Conservation (phyloP, 1,140 invertebrate species). For the Neodiprion virginianus region DNA sequence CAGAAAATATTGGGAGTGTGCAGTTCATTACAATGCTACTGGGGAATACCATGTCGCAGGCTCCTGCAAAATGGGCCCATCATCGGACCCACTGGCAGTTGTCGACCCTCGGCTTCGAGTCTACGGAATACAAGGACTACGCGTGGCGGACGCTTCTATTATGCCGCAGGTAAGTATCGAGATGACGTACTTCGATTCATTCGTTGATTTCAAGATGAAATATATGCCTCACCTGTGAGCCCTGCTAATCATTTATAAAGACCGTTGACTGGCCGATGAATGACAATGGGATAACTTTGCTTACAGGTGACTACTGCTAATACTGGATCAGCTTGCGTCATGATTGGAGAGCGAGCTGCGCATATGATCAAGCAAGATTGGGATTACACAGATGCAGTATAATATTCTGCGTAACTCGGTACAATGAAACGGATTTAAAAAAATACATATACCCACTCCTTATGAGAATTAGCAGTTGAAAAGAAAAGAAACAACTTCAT, state of each 20-base stretch:
- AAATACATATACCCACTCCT: too few species aligned
- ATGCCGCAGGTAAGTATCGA: constrained; percentile 46
- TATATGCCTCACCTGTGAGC: neutral
- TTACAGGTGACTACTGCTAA: constrained; percentile 56
- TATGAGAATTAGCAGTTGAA: too few species aligned
- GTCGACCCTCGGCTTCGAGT: constrained; percentile 60
- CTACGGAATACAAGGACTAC: constrained; percentile 53
- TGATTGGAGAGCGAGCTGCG: constrained; percentile 67
- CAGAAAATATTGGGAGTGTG: constrained; percentile 66
- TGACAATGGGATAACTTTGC: neutral
- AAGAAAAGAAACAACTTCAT: too few species aligned
- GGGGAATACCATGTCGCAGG: constrained; percentile 67
- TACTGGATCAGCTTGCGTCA: constrained; percentile 59
- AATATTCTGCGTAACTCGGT: too few species aligned
- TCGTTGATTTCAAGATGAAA: neutral
- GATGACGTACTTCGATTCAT: neutral
- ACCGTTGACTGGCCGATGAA: too few species aligned
- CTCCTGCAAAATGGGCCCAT: constrained; percentile 67
- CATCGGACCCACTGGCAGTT: constrained; percentile 54
- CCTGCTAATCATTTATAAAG: neutral
- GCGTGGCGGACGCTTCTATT: constrained; percentile 59
- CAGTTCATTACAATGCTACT: constrained; percentile 52
- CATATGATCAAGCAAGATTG: constrained; percentile 61
- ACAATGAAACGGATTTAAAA: too few species aligned
- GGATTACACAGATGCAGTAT: neutral